A percentile compares a stretch with the other conserved stretches of the same genome.
phyloP scores from a whole-genome alignment of 2,797 vertebrate genomes.

The Rallus crepitans region DNA sequence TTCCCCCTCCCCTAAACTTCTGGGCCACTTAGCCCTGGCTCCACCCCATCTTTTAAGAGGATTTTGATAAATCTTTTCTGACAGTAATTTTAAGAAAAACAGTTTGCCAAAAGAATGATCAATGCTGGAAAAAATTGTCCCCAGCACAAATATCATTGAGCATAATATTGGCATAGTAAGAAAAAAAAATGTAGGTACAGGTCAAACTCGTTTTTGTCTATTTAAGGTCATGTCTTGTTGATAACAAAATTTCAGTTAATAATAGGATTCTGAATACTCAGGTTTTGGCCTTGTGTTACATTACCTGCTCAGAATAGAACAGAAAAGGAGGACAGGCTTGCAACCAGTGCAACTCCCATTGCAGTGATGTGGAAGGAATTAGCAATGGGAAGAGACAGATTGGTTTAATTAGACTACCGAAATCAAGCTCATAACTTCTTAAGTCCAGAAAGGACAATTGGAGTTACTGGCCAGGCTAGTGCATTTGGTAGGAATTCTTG shows the following conservation, averaged over 20 bases:
- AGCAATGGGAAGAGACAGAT: neutral
- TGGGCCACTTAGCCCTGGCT: neutral
- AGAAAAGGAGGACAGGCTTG: neutral
- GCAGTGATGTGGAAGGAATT: slow-evolving; percentile 46
- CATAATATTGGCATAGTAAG: neutral
- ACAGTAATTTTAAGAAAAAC: neutral
- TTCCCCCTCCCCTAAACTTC: neutral
- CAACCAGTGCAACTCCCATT: neutral
- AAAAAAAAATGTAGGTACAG: neutral
- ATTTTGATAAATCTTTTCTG: neutral
- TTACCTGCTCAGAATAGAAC: slow-evolving; percentile 34
- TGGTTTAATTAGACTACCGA: slow-evolving; percentile 45
- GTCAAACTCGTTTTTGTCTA: neutral
- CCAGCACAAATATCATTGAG: neutral
- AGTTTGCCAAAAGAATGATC: neutral
- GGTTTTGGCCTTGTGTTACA: neutral
- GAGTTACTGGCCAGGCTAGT: neutral
- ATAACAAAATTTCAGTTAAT: neutral
- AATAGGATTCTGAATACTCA: neutral
- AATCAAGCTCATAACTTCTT: neutral
- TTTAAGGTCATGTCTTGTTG: neutral
- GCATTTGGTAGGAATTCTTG: neutral
- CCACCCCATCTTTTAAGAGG: neutral
- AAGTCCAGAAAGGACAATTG: neutral
- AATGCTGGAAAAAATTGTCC: neutral